Evolutionary conservation across 2,888 invertebrate genomes (phyloP), one percentile per base, ranked within the genome.

Genomic region (Timema podura): DNA sequence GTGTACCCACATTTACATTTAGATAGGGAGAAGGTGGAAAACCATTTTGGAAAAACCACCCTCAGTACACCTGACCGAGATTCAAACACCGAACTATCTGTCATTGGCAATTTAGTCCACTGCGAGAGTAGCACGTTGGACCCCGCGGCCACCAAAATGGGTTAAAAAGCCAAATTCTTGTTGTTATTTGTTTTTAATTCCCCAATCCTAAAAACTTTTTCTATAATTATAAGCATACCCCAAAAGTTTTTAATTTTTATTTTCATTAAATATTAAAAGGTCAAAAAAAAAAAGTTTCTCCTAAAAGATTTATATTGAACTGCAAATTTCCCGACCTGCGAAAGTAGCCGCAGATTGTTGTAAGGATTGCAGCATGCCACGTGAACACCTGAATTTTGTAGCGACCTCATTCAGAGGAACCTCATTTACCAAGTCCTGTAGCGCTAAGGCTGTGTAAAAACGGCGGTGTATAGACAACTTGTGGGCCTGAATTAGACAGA

Each of bases 291-390:
- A 44, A 10, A 65, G 30, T 16, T 46, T 64, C 11, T 1, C 30
- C 15, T 30, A 30, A 8, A 16, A 30, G 1, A 3, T 30, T 30
- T 3, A 30, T 30, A 2, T 30, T 30, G 30, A 30, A 30, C 30
- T 57, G 44, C 49, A n/a, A 59, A 65, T 57, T 9, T 65, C 11
- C n/a, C 46, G 78, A 91, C 93, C 93, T 69, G 98, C 96, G 86
- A 97, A 98, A 49, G 96, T 95, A 49, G 98, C 91, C 1, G 98
- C 92, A 70, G 93, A 91, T 81, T 97, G 96, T 81, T 99, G 98
- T 47, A 99, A 85, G 70, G 93, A 90, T 83, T 99, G 98, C 44
- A 99, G 82, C 81, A 94, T 88, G 13, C 98, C 98, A 68, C 96
- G 89, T 69, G 91, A 89, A 77, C 94, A 93, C 76, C 88, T 89